Conservation (phyloP, 1,140 invertebrate species). For the Zaprionus taronus region DNA sequence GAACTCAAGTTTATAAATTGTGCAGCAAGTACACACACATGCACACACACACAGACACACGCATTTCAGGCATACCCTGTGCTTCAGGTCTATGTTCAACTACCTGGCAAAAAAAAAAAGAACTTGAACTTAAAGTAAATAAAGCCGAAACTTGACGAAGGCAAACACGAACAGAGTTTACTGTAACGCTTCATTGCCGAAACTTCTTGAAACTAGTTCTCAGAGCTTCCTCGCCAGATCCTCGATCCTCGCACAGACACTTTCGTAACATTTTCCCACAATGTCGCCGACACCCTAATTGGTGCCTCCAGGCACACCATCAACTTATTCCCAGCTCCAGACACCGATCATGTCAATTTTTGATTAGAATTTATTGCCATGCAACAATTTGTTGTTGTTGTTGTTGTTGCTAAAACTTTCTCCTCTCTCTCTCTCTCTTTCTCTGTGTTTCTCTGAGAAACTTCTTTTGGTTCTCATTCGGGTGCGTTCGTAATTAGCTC, state of each 20-base stretch:
- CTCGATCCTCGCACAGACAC: not conserved
- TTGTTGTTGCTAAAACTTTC: not conserved
- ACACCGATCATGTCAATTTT: conserved; percentile 65
- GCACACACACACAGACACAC: conserved; percentile 11
- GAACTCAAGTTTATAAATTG: conserved; percentile 83
- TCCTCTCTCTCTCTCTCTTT: not conserved
- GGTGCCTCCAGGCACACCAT: conserved; percentile 34
- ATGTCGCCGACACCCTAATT: conserved; percentile 54
- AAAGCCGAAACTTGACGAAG: conserved; percentile 13
- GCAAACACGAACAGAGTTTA: conserved; percentile 31
- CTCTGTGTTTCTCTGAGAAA: not conserved
- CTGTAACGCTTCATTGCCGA: conserved; percentile 38
- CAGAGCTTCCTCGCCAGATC: conserved; percentile 1
- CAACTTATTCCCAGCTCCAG: conserved; percentile 20
- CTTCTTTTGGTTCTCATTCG: conserved; percentile 16
- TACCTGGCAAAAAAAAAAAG: conserved; percentile 58
- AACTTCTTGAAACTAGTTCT: conserved; percentile 58
- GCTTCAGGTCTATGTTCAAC: conserved; percentile 62
- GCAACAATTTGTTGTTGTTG: conserved; percentile 35
- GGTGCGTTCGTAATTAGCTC: conserved; percentile 59
- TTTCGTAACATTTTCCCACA: conserved; percentile 60
- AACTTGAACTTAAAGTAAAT: conserved; percentile 17
- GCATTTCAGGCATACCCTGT: conserved; percentile 8
- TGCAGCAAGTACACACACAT: conserved; percentile 70
- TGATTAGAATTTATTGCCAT: conserved; percentile 75